A percentile compares a stretch with the other conserved stretches of the same genome.
phyloP scores from a whole-genome alignment of 2,797 vertebrate genomes.

The Myoxocephalus aenaeus region DNA sequence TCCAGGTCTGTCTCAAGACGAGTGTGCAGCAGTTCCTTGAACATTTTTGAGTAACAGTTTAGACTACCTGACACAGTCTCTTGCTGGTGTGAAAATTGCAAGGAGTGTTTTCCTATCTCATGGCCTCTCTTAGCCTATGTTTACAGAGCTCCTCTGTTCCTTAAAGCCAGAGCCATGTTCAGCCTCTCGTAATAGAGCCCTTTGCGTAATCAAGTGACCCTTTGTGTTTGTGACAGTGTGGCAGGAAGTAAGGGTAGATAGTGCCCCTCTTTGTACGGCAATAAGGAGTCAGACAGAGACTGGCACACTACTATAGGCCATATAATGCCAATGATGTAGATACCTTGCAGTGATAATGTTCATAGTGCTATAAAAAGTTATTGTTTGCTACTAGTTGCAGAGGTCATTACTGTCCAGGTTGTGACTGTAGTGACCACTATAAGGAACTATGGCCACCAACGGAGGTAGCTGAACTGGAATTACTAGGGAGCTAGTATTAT shows the following conservation, averaged over 20 bases:
- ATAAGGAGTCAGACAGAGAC: conserved; percentile 44
- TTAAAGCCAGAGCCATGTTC: conserved; percentile 63
- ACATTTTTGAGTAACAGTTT: conserved; percentile 49
- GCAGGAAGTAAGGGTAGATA: conserved; percentile 65
- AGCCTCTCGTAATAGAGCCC: conserved; percentile 63
- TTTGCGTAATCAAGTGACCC: conserved; percentile 73
- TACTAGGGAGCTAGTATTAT: background rate
- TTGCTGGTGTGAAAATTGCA: conserved; percentile 42
- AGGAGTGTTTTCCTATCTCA: conserved; percentile 48
- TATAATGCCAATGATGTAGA: conserved; percentile 1
- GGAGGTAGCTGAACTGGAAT: background rate
- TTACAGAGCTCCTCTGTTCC: conserved; percentile 75
- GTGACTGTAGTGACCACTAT: conserved; percentile 4
- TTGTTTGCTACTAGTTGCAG: conserved; percentile 18
- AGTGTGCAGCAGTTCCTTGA: conserved; percentile 23
- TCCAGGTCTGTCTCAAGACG: conserved; percentile 20
- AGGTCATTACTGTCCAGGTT: conserved; percentile 10
- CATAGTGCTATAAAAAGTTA: conserved; percentile 17
- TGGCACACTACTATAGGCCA: conserved; percentile 36
- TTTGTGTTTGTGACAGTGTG: conserved; percentile 68
- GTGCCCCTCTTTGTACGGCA: conserved; percentile 56
- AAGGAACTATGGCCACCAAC: background rate
- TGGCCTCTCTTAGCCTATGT: conserved; percentile 56
- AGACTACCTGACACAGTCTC: conserved; percentile 45
- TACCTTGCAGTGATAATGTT: background rate